Conservation (phyloP, 2,797 vertebrate genomes). For the Sus cebifrons region DNA sequence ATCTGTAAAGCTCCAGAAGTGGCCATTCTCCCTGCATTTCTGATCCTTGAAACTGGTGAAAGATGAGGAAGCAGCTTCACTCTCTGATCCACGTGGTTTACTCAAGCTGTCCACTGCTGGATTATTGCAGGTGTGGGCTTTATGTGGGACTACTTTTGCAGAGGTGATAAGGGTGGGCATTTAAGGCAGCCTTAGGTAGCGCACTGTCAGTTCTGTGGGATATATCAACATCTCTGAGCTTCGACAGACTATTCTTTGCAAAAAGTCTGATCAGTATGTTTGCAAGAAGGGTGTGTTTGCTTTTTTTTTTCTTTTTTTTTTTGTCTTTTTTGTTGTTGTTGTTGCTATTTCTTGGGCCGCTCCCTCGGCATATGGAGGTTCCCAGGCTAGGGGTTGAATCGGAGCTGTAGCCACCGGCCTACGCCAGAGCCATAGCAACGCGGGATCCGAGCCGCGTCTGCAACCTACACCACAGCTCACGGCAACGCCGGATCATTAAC, state of each 20-base stretch:
- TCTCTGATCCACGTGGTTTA: background rate
- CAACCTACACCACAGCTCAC: too few relatives aligned
- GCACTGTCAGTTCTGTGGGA: background rate
- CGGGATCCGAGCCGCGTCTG: too few relatives aligned
- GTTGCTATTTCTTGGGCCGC: too few relatives aligned
- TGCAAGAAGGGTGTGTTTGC: background rate
- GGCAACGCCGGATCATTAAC: too few relatives aligned
- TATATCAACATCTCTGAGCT: background rate
- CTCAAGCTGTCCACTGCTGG: background rate
- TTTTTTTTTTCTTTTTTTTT: too few relatives aligned
- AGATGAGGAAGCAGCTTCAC: background rate
- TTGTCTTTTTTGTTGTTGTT: too few relatives aligned
- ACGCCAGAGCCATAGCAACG: too few relatives aligned
- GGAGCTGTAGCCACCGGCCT: too few relatives aligned
- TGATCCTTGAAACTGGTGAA: background rate
- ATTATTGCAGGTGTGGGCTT: background rate
- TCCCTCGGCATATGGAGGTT: too few relatives aligned
- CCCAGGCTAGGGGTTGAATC: too few relatives aligned
- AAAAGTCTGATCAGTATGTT: background rate
- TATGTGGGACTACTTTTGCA: background rate
- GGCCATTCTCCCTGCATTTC: background rate
- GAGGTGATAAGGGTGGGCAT: background rate
- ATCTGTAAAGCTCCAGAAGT: background rate
- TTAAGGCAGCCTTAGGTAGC: background rate
- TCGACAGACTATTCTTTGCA: background rate